Evolutionary conservation across 1,140 invertebrate genomes (phyloP), one percentile per base, ranked within the genome.

Genomic region (Drosophila takahashii): DNA sequence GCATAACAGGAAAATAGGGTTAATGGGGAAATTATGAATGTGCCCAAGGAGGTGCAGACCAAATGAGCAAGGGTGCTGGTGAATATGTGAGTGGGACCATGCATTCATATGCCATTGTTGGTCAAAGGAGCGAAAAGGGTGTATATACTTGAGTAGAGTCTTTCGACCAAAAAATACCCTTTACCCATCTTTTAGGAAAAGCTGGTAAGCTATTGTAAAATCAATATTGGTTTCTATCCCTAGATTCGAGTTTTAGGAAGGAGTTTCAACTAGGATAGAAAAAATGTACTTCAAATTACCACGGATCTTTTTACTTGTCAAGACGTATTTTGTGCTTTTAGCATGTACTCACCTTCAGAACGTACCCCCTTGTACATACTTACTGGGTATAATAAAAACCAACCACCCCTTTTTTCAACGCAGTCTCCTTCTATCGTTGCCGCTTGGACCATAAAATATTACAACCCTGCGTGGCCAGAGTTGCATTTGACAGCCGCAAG

Each of bases 401-500:
- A 56, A 36, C 51, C 51, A 42, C 29, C 61, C 39, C 27, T 41
- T 51, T 22, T n/a, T 10, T 29, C n/a, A 9, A 11, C 37, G 11
- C n/a, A 39, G 5, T 34, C 22, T 22, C 8, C 3, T 8, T 13
- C 22, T 41, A 13, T 27, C 26, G 34, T 39, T 7, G 36, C 44
- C 47, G 59, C 45, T 48, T 79, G 48, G 34, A 60, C 75, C 83
- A 83, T 86, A 86, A 86, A 81, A 87, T 81, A 87, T 86, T 79
- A 87, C 74, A 86, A 64, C 83, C 42, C 79, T 79, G 79, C 75
- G 73, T 77, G 75, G 65, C 61, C 79, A 83, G 79, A 66, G 84
- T 87, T 86, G 83, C 84, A 86, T 87, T 83, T 86, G 84, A 89
- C 83, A 87, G 83, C 84, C 83, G 83, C 84, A 86, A 86, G 83